Evolutionary conservation across 2,797 vertebrate genomes (phyloP).

Genomic region (Pseudochirops corinnae): DNA sequence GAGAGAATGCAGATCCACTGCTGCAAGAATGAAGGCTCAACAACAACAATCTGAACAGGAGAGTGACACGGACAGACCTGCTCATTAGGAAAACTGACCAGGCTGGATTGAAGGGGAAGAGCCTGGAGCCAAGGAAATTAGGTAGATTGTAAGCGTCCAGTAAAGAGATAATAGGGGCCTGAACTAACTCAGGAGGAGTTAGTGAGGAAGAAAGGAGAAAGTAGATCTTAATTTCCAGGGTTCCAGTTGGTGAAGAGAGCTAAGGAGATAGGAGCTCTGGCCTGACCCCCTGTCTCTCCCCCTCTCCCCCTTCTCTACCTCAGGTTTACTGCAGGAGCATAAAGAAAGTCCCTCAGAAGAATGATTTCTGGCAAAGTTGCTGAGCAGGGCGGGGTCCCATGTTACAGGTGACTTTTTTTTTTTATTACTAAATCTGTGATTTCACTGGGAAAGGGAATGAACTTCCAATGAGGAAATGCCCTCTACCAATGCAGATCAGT

Average conservation of each 20-base stretch:
- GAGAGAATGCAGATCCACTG: neutral
- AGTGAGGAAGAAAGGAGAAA: neutral
- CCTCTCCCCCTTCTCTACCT: slow-evolving; percentile 2
- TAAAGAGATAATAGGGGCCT: neutral
- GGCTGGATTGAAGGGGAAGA: neutral
- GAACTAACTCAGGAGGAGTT: neutral
- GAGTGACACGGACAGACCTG: neutral
- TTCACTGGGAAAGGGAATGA: neutral
- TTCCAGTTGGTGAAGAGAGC: neutral
- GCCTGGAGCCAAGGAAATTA: slow-evolving; percentile 12
- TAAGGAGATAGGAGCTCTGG: neutral
- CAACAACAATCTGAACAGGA: neutral
- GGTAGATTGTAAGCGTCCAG: neutral
- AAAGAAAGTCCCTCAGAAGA: neutral
- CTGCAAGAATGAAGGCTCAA: neutral
- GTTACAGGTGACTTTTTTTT: neutral
- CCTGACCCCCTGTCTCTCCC: slow-evolving; percentile 66
- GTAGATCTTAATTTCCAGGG: neutral
- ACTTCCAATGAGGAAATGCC: neutral
- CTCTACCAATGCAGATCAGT: neutral
- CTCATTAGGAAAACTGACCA: neutral
- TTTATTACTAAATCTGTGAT: neutral
- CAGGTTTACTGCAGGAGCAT: neutral
- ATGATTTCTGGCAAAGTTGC: slow-evolving; percentile 47
- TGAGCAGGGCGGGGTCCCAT: neutral